phyloP scores from a whole-genome alignment of 2,797 vertebrate genomes.

The Sebastes diaconus region DNA sequence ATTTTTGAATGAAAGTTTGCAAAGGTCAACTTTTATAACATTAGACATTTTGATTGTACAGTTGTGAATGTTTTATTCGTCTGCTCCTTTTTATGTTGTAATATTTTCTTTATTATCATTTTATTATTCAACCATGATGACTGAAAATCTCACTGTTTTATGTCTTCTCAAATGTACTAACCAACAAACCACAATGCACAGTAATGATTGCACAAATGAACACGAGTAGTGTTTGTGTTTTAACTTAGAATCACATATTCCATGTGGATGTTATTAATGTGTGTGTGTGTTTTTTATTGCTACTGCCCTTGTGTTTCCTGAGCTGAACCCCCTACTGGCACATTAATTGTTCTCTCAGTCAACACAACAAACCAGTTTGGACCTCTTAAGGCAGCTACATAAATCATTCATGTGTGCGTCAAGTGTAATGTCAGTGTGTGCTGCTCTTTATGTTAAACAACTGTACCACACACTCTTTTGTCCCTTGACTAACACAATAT shows the following conservation, averaged over 20 bases:
- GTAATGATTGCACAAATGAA: constrained; percentile 43
- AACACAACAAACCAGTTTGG: constrained; percentile 15
- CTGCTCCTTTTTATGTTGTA: not conserved
- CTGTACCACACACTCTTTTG: not conserved
- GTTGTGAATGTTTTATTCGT: constrained; percentile 14
- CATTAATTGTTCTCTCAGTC: constrained; percentile 1
- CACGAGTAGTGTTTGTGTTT: constrained; percentile 1
- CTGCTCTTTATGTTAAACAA: constrained; percentile 14
- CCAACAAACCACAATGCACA: constrained; percentile 15
- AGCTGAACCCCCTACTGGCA: not conserved
- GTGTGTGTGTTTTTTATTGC: not conserved
- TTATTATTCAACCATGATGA: not conserved
- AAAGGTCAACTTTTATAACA: constrained; percentile 17
- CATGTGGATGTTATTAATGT: not conserved
- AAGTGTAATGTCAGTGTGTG: constrained; percentile 17
- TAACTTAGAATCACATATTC: not conserved
- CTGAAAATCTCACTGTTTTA: not conserved
- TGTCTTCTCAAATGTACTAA: not conserved
- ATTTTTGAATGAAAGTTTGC: not conserved
- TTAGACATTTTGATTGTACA: constrained; percentile 56
- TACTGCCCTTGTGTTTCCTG: constrained; percentile 14
- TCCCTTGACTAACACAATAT: not conserved
- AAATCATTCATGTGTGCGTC: constrained; percentile 11
- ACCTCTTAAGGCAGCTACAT: constrained; percentile 58
- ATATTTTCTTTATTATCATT: not conserved